A percentile compares a stretch with the other conserved stretches of the same genome.
Evolutionary conservation across 1,140 invertebrate genomes (phyloP).

Genomic region (Melipona quadrifasciata): DNA sequence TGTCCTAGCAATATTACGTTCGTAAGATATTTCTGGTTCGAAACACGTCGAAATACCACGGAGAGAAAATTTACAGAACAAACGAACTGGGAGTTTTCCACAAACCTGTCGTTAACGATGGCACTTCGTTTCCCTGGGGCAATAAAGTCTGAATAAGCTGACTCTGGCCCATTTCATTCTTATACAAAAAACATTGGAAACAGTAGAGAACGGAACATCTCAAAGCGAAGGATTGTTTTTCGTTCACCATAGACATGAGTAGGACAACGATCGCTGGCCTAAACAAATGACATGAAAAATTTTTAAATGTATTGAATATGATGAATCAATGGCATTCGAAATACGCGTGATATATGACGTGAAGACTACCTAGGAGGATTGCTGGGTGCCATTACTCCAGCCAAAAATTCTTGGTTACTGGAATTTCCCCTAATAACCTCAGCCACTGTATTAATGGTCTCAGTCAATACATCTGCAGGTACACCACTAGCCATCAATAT

Average conservation of each 20-base stretch:
- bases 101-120: conserved; percentile 83
- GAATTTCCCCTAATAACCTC: conserved; percentile 96
- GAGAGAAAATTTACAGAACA: neutral
- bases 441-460: conserved; percentile 97
- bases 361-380: conserved; percentile 90
- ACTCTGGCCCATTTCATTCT: conserved; percentile 94
- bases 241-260: conserved; percentile 99
- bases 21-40: conserved; percentile 32
- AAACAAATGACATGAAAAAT: conserved; percentile 46
- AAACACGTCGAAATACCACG: neutral
- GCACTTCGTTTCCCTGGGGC: conserved; percentile 90
- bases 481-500: conserved; percentile 98
- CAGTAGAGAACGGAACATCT: conserved; percentile 98
- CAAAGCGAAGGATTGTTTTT: conserved; percentile 96
- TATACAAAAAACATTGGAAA: conserved; percentile 97
- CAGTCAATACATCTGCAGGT: conserved; percentile 96
- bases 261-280: conserved; percentile 96
- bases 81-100: neutral
- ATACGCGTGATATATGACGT: too few species aligned
- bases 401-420: conserved; percentile 96
- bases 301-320: neutral
- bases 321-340: neutral
- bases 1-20: conserved; percentile 85
- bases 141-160: conserved; percentile 95
- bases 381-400: conserved; percentile 94